phyloP scores from a whole-genome alignment of 2,888 invertebrate genomes.

The Ferdinandea cuprea region DNA sequence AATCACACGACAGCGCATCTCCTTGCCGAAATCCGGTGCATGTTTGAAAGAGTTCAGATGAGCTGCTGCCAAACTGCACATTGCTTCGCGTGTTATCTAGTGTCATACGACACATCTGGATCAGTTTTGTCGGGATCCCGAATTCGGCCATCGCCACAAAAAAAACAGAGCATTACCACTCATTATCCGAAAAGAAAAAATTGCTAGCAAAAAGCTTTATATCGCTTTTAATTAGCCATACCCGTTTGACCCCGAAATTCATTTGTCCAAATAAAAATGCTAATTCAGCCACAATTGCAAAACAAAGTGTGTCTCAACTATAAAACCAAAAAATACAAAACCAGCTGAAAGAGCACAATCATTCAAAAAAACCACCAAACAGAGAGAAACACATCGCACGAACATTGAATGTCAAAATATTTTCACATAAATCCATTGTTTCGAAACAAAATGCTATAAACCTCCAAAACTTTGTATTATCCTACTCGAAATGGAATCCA shows the following conservation, averaged over 20 bases:
- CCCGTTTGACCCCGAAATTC: slow-evolving; percentile 14
- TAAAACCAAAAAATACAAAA: slow-evolving; percentile 11
- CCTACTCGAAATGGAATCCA: slow-evolving; percentile 10
- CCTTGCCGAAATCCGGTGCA: too few relatives aligned
- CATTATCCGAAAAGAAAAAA: too few relatives aligned
- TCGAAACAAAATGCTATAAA: slow-evolving; percentile 36
- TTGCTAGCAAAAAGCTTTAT: too few relatives aligned
- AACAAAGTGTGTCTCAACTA: background rate
- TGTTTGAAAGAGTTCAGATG: too few relatives aligned
- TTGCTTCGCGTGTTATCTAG: too few relatives aligned
- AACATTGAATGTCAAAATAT: slow-evolving; percentile 43
- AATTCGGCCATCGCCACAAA: too few relatives aligned
- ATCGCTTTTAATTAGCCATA: slow-evolving; percentile 25
- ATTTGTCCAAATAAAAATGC: slow-evolving; percentile 34
- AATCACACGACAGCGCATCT: too few relatives aligned
- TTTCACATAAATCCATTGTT: slow-evolving; percentile 43
- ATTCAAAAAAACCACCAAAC: slow-evolving; percentile 35
- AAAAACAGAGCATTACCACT: too few relatives aligned
- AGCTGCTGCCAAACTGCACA: too few relatives aligned
- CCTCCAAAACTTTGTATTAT: slow-evolving; percentile 10
- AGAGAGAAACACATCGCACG: too few relatives aligned
- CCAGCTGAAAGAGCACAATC: slow-evolving; percentile 2
- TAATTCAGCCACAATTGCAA: background rate
- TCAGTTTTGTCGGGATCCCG: too few relatives aligned
- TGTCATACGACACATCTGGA: too few relatives aligned